Base-by-base conservation (phyloP, 2,888 invertebrate genomes). In the Chaetogeoica ovagalla region DNA sequence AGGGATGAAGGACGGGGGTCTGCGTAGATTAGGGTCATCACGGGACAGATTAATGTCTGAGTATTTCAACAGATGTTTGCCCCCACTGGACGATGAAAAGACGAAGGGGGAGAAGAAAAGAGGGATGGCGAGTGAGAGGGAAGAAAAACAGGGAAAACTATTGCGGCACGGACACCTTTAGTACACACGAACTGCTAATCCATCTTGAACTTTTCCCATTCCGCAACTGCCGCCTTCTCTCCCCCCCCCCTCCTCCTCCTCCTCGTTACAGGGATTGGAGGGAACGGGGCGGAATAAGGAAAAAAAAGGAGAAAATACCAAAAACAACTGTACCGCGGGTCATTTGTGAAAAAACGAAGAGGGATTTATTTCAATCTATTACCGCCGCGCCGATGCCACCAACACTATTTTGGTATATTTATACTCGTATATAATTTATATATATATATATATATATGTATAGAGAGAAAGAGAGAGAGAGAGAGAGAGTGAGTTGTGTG, bases 341-440 rank as follows among this genome's bases (percentile, higher is more conserved):
- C 79, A 79, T 71, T 79, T 79, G 79, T 63, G 70, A 39, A 66
- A 79, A 70, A 71, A 71, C 70, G 70, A 69, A 79, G 79, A 68
- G 75, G 79, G 79, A 79, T 79, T 79, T 71, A 79, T 79, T 79
- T 70, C 79, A 79, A 70, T 62, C 63, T 79, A 79, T 79, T 79
- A 79, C 77, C 70, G 39, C 77, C 70, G 39, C 77, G 55, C 77
- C 62, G 37, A 62, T 69, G 68, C n/a, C 77, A 62, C 60, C 77
- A 62, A 52, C 77, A 62, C 60, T 70, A 62, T 52, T 70, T 77
- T 23, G 77, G 70, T 70, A 68, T 59, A 37, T 57, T 7, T 57
- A 62, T 48, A 68, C 21, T 52, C 23, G 60, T 59, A 37, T 21
- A 7, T 55, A 3, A 6, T 4, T 30, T 30, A 30, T 30, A 30